Conservation (phyloP, 2,113 vertebrate genomes). For the Lamprologus ornatipinnis region DNA sequence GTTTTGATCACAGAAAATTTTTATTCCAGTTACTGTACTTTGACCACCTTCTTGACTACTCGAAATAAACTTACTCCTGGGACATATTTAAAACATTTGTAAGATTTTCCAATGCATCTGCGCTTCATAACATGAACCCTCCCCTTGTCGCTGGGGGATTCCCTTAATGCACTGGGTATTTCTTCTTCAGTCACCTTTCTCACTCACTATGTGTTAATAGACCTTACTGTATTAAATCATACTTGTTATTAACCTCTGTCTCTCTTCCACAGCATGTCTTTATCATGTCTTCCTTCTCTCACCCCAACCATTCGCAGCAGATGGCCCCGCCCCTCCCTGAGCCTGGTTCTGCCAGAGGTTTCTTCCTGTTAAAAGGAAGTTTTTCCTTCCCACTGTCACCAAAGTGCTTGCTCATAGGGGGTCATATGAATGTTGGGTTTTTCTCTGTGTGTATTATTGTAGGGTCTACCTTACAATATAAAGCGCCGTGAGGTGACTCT, state of each 20-base stretch:
- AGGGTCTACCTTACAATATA: not conserved
- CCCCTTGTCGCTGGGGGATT: accelerated
- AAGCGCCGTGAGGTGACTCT: accelerated
- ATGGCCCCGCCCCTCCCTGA: not conserved
- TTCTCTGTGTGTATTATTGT: not conserved
- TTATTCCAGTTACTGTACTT: not conserved
- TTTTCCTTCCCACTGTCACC: not conserved
- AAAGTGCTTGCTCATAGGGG: not conserved
- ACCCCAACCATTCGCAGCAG: accelerated
- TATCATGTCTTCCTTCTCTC: accelerated
- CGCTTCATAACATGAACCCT: not conserved
- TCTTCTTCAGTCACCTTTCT: not conserved
- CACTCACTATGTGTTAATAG: not conserved
- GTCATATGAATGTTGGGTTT: not conserved
- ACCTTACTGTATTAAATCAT: accelerated
- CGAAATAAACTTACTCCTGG: not conserved
- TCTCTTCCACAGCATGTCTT: not conserved
- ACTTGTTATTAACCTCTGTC: accelerated
- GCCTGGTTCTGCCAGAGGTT: accelerated
- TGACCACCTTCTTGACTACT: not conserved
- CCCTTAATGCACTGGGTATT: not conserved
- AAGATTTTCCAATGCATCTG: not conserved
- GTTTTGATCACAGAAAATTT: not conserved
- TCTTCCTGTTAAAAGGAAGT: not conserved
- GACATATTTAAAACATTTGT: not conserved